Conservation (phyloP, 1,140 invertebrate genomes). For the Eriocheir sinensis region DNA sequence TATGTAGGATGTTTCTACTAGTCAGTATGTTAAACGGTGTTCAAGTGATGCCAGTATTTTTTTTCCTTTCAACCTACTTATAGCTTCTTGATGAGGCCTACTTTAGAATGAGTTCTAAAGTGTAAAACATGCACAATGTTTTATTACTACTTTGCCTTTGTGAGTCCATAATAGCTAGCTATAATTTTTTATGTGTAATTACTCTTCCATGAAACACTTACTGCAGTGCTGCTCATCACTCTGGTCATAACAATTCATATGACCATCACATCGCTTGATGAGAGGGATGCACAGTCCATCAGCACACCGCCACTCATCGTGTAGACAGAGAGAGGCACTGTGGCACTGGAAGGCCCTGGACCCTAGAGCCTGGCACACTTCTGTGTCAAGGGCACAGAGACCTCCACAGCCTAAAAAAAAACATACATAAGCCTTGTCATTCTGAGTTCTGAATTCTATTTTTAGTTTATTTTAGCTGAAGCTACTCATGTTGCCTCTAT, state of each 20-base stretch:
- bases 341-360: constrained; percentile 83
- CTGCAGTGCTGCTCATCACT: constrained; percentile 91
- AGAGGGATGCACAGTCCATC: constrained; percentile 88
- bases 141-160: neutral
- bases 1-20: too few species aligned
- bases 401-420: constrained; percentile 88
- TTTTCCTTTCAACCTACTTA: too few species aligned
- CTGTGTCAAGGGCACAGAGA: constrained; percentile 86
- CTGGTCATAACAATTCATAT: constrained; percentile 90
- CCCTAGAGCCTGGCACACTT: constrained; percentile 88
- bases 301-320: constrained; percentile 87
- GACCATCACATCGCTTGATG: constrained; percentile 88
- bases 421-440: too few species aligned
- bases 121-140: too few species aligned
- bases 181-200: neutral
- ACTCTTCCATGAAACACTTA: constrained; percentile 83
- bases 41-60: too few species aligned
- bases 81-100: too few species aligned
- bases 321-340: constrained; percentile 83
- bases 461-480: too few species aligned
- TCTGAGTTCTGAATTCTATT: too few species aligned
- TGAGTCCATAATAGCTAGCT: neutral
- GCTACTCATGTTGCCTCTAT: too few species aligned
- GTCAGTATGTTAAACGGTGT: too few species aligned
- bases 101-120: too few species aligned